These are phyloP conservation scores for Tragelaphus scriptus DNA, from an alignment of 2,113 vertebrate genomes.

Conservation along the genomic window DNA sequence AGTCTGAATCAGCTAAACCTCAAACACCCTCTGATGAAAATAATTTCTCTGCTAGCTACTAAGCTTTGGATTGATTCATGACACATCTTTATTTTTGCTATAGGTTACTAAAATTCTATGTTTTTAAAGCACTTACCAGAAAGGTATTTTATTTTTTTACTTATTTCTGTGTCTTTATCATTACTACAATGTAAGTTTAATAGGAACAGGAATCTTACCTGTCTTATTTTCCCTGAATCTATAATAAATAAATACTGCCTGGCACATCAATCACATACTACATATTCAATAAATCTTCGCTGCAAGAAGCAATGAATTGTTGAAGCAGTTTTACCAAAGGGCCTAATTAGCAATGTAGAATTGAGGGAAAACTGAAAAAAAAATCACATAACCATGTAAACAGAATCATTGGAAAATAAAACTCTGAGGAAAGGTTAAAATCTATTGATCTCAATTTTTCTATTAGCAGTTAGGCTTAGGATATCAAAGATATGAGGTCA, in stretches of 20 bases:
- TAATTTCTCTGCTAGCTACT: neutral
- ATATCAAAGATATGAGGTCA: neutral
- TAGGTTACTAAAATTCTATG: neutral
- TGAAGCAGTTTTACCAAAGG: neutral
- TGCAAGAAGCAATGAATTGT: neutral
- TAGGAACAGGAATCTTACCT: neutral
- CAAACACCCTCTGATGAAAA: neutral
- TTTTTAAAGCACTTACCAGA: neutral
- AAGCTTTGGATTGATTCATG: neutral
- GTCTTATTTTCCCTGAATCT: neutral
- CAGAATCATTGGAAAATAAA: neutral
- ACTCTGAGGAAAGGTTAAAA: neutral
- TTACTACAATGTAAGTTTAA: neutral
- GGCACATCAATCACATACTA: neutral
- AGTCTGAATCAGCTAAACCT: neutral
- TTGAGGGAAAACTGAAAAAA: neutral
- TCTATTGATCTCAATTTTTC: neutral
- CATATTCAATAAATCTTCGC: neutral
- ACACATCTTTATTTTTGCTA: neutral
- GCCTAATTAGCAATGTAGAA: conserved; percentile 32
- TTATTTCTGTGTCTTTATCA: neutral
- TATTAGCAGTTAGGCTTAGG: neutral
- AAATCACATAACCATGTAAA: neutral
- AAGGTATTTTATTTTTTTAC: neutral
- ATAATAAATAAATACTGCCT: neutral